Percentiles rank a stretch among this genome's conserved stretches.
These are phyloP conservation scores for Coelopa frigida DNA, from an alignment of 1,140 invertebrate species.

Conservation along the genomic window DNA sequence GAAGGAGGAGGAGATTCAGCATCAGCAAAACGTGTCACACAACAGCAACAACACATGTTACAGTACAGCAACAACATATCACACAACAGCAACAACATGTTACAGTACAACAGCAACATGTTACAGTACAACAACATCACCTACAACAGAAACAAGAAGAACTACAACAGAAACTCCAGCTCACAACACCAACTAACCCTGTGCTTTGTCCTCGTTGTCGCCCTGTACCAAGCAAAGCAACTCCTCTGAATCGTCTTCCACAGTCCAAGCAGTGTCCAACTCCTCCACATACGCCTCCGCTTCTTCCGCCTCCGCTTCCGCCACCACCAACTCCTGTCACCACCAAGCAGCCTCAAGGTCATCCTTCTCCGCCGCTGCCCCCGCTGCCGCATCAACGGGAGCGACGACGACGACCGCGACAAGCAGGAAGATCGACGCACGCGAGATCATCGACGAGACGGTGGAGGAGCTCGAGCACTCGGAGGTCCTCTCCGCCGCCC, in stretches of 20 bases:
- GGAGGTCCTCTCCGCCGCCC: slow-evolving; percentile 34
- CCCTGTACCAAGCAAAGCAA: slow-evolving; percentile 29
- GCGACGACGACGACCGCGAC: slow-evolving; percentile 4
- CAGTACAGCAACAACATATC: slow-evolving; percentile 9
- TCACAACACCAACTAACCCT: no score
- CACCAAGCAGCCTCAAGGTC: slow-evolving; percentile 13
- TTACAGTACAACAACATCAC: slow-evolving; percentile 14
- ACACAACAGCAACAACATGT: no score
- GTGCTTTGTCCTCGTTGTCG: slow-evolving; percentile 20
- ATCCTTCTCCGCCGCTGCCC: slow-evolving; percentile 12
- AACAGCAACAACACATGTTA: slow-evolving; percentile 5
- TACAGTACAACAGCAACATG: no score
- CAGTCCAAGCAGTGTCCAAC: slow-evolving; percentile 31
- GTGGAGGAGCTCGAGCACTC: slow-evolving; percentile 39
- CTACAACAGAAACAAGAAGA: slow-evolving; percentile 19
- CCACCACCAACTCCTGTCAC: slow-evolving; percentile 5
- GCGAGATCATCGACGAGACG: slow-evolving; percentile 35
- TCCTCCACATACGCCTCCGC: slow-evolving; percentile 15
- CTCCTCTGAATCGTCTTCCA: slow-evolving; percentile 40
- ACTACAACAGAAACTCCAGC: no score
- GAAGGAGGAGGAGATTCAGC: slow-evolving; percentile 35
- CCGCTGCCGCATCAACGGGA: slow-evolving; percentile 4
- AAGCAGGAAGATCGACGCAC: slow-evolving; percentile 23
- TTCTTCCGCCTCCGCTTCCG: slow-evolving; percentile 9
- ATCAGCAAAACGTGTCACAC: slow-evolving; percentile 16